These are phyloP conservation scores for Tor tambroides DNA, from an alignment of 2,113 vertebrate species.

Conservation along the genomic window DNA sequence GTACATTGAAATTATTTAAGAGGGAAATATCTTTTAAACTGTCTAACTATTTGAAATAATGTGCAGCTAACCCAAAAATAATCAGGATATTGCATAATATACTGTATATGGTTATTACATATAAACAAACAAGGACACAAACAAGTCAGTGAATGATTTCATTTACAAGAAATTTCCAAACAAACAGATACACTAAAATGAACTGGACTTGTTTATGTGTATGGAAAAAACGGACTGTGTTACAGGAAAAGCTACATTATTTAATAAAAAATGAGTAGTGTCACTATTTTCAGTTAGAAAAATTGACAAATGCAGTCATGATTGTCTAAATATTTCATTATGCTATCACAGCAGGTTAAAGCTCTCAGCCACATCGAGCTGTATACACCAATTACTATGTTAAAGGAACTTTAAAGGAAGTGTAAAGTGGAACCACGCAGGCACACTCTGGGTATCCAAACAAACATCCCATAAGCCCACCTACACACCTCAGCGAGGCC, in stretches of 20 bases:
- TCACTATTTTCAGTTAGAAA: background rate
- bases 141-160: background rate
- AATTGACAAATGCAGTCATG: background rate
- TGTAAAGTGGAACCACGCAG: slow-evolving; percentile 25
- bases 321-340: slow-evolving; percentile 1
- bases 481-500: slow-evolving; percentile 8
- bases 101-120: too few relatives aligned
- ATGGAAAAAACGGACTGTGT: background rate
- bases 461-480: slow-evolving; percentile 22
- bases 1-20: background rate
- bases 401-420: slow-evolving; percentile 24
- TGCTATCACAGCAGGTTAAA: slow-evolving; percentile 18
- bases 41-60: too few relatives aligned
- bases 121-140: background rate
- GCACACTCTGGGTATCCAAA: slow-evolving; percentile 8
- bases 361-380: background rate
- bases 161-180: background rate
- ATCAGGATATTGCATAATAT: background rate
- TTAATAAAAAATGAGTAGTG: background rate
- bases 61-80: background rate
- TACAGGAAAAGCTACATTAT: background rate
- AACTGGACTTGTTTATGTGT: background rate
- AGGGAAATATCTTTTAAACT: background rate
- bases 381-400: background rate
- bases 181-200: background rate